Conservation (phyloP, 2,113 vertebrate species). For the Mellivora capensis region DNA sequence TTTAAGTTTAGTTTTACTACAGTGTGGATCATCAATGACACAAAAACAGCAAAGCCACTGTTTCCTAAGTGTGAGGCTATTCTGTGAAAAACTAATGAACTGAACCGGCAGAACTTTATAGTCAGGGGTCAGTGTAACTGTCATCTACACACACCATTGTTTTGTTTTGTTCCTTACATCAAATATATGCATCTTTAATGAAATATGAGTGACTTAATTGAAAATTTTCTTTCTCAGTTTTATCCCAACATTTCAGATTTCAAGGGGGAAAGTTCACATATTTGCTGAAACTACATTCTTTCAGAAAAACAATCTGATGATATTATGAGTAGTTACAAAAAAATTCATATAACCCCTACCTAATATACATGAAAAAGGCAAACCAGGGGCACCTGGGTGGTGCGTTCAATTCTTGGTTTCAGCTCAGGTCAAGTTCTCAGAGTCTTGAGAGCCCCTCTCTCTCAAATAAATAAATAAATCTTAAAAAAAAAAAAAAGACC, state of each 20-base stretch:
- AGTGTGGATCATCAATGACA: neutral
- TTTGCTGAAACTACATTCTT: conserved; percentile 20
- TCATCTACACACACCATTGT: neutral
- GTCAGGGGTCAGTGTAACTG: neutral
- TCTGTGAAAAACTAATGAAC: neutral
- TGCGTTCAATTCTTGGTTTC: neutral
- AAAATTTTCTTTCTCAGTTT: neutral
- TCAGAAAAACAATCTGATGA: neutral
- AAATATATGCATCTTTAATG: neutral
- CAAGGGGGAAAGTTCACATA: neutral
- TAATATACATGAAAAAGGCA: neutral
- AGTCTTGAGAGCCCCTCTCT: neutral
- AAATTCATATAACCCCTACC: neutral
- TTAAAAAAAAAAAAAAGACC: neutral
- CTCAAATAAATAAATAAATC: neutral
- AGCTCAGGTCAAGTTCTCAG: neutral
- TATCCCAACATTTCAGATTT: neutral
- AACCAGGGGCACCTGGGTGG: neutral
- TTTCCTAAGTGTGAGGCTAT: neutral
- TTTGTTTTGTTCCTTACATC: neutral
- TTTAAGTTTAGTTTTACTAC: neutral
- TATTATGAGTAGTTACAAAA: neutral
- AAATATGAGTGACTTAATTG: neutral
- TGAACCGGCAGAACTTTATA: neutral
- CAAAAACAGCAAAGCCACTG: neutral